A percentile compares a stretch with the other conserved stretches of the same genome.
phyloP scores from a whole-genome alignment of 2,113 vertebrate genomes.

The Oriolus oriolus region DNA sequence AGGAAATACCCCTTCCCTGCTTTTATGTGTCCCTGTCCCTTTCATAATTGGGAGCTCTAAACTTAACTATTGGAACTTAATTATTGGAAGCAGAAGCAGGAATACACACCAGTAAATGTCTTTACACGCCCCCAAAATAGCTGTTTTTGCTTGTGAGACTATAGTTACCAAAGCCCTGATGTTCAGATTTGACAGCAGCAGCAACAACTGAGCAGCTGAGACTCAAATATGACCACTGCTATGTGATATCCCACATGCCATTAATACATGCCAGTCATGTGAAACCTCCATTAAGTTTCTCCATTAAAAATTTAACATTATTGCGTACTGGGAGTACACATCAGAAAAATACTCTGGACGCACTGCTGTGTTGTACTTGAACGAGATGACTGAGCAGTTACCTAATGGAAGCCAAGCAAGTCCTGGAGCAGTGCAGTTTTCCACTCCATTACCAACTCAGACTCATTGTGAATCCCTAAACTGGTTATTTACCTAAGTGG shows the following conservation, averaged over 20 bases:
- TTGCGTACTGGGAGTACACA: not conserved
- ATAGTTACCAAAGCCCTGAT: not conserved
- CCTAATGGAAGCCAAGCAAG: not conserved
- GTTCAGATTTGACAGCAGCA: not conserved
- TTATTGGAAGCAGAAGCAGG: not conserved
- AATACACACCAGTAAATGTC: not conserved
- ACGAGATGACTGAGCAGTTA: not conserved
- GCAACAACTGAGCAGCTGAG: not conserved
- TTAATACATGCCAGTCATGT: not conserved
- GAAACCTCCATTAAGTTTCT: not conserved
- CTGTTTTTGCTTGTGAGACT: not conserved
- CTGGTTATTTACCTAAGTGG: not conserved
- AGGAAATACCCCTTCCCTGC: not conserved
- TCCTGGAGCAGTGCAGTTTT: not conserved
- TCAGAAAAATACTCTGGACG: not conserved
- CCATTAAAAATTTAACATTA: not conserved
- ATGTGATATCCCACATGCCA: rapidly evolving
- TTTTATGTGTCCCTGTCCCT: not conserved
- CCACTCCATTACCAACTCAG: not conserved
- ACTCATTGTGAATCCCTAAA: not conserved
- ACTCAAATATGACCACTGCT: not conserved
- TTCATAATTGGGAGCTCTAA: not conserved
- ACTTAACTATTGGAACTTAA: not conserved
- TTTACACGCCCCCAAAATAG: not conserved
- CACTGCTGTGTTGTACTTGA: not conserved